These are phyloP conservation scores for Emydura subglobosa DNA, from an alignment of 2,113 vertebrate species.

Conservation along the genomic window DNA sequence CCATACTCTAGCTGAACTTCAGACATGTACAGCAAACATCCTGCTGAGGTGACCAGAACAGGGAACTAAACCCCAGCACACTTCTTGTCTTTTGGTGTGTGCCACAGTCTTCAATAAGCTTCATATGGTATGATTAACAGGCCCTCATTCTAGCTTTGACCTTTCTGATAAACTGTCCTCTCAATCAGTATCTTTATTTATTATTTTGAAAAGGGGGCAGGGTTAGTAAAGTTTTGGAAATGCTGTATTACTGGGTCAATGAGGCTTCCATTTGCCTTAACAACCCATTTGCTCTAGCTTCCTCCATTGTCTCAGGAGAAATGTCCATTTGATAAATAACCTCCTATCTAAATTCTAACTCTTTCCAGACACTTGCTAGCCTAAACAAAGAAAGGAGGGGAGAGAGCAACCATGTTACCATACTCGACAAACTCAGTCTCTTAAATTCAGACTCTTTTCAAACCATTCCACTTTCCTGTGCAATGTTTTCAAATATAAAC, in stretches of 20 bases:
- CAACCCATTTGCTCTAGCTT: not conserved
- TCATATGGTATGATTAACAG: not conserved
- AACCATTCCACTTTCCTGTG: too few relatives aligned
- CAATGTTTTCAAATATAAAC: not conserved
- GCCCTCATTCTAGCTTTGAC: not conserved
- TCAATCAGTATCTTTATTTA: not conserved
- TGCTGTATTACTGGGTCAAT: not conserved
- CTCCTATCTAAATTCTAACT: not conserved
- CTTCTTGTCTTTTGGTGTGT: not conserved
- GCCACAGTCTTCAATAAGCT: not conserved
- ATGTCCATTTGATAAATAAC: not conserved
- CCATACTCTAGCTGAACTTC: not conserved
- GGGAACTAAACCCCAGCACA: not conserved
- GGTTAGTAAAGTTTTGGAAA: not conserved
- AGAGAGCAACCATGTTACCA: not conserved
- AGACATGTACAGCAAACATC: not conserved
- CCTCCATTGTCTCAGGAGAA: not conserved
- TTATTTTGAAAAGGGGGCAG: not conserved
- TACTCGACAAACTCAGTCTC: not conserved
- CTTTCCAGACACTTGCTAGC: not conserved
- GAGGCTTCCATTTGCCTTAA: not conserved
- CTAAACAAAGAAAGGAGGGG: not conserved
- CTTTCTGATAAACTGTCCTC: not conserved
- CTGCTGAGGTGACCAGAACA: not conserved
- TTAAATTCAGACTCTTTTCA: not conserved